Conservation (phyloP, 2,888 invertebrate genomes). For the Dusona sp. region DNA sequence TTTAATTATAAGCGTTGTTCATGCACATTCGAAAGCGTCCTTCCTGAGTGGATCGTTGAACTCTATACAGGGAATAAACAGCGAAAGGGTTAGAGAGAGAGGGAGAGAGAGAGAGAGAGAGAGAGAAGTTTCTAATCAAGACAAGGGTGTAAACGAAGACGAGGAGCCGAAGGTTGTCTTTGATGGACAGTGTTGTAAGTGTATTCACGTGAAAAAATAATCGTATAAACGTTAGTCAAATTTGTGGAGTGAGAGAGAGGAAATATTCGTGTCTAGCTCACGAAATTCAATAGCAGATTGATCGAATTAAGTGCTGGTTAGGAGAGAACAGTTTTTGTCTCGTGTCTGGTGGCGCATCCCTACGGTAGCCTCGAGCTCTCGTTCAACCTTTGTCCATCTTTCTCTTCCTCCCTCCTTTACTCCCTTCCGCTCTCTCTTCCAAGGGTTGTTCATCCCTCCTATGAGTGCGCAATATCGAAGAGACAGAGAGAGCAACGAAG, state of each 20-base stretch:
- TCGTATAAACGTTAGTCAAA: constrained; percentile 43
- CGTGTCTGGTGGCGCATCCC: constrained; percentile 59
- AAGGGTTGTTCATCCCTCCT: constrained; percentile 40
- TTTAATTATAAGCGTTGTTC: background rate
- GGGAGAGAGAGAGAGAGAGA: too few species aligned
- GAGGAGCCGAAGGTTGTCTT: constrained; percentile 16
- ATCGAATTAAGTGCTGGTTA: constrained; percentile 48
- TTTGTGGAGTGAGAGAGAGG: constrained; percentile 19
- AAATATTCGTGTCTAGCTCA: constrained; percentile 34
- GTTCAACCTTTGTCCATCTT: constrained; percentile 22
- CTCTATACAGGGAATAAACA: background rate
- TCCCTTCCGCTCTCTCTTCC: background rate
- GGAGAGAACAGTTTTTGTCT: constrained; percentile 24
- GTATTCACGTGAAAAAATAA: constrained; percentile 31
- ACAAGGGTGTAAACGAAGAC: background rate
- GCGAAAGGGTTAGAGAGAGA: too few species aligned
- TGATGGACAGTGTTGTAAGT: background rate
- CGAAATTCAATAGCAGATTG: constrained; percentile 35
- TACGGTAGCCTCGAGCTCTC: constrained; percentile 38
- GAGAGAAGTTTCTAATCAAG: too few species aligned
- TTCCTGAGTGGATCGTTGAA: constrained; percentile 19
- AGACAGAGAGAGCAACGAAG: constrained; percentile 37
- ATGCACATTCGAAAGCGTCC: too few species aligned
- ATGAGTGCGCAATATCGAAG: constrained; percentile 43
- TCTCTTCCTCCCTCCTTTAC: background rate